Evolutionary conservation across 2,888 invertebrate genomes (phyloP).

Genomic region (Rhagium mordax): DNA sequence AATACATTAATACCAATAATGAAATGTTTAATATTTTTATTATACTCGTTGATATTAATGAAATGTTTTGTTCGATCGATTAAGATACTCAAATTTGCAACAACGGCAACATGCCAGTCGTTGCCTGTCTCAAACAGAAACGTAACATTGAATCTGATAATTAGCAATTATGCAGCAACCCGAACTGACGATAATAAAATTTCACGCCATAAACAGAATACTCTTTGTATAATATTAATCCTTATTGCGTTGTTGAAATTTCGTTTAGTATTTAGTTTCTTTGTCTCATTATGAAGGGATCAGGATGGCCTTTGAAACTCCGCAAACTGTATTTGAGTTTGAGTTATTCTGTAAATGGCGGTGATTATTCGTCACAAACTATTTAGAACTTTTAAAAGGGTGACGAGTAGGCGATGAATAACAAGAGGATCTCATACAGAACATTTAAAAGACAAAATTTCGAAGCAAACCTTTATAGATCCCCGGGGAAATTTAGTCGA

Average conservation of each 20-base stretch:
- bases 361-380: constrained; percentile 19
- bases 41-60: too few species aligned
- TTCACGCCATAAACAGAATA: neutral
- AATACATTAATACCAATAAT: too few species aligned
- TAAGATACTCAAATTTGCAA: too few species aligned
- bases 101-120: too few species aligned
- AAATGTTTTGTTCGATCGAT: too few species aligned
- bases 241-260: constrained; percentile 25
- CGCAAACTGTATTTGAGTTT: constrained; percentile 33
- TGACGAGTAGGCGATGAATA: constrained; percentile 38
- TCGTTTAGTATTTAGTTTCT: constrained; percentile 39
- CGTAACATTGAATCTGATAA: neutral
- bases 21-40: too few species aligned
- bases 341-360: constrained; percentile 18
- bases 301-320: constrained; percentile 33
- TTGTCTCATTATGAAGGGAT: constrained; percentile 41
- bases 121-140: neutral
- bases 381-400: constrained; percentile 36
- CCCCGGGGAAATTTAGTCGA: constrained; percentile 46
- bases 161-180: neutral
- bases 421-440: constrained; percentile 39
- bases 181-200: neutral
- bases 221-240: constrained; percentile 9
- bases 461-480: constrained; percentile 41
- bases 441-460: constrained; percentile 45